These are phyloP conservation scores for Lophius piscatorius DNA, from an alignment of 2,113 vertebrate genomes.

Conservation along the genomic window DNA sequence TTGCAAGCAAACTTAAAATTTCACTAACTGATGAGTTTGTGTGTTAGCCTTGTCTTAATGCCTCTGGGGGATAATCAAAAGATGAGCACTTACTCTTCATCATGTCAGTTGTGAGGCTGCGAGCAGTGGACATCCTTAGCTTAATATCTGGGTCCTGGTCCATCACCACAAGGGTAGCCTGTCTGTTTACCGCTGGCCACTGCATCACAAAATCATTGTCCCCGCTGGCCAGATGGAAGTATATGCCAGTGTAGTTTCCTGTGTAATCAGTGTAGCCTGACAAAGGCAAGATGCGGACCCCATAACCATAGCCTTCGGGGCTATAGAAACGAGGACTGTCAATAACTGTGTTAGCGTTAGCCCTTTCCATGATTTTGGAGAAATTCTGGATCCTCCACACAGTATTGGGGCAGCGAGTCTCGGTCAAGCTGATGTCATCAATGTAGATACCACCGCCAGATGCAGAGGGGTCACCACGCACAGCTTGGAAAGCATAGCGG, in stretches of 20 bases:
- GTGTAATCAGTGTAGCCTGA: conserved; percentile 57
- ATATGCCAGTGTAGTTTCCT: conserved; percentile 74
- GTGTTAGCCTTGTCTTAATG: too few relatives aligned
- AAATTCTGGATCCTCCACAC: conserved; percentile 88
- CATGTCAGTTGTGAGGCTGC: conserved; percentile 85
- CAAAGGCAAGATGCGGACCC: conserved; percentile 76
- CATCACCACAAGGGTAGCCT: conserved; percentile 84
- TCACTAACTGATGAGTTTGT: too few relatives aligned
- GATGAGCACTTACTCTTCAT: conserved; percentile 59
- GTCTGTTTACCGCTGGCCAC: conserved; percentile 89
- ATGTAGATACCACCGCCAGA: conserved; percentile 85
- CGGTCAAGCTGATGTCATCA: conserved; percentile 86
- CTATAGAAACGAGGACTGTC: conserved; percentile 88
- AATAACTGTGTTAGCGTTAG: not conserved
- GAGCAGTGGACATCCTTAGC: conserved; percentile 87
- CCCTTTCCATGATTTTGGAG: conserved; percentile 76
- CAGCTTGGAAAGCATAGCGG: conserved; percentile 89
- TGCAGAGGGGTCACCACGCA: conserved; percentile 72
- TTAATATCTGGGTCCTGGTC: conserved; percentile 87
- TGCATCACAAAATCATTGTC: conserved; percentile 86
- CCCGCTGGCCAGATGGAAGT: conserved; percentile 87
- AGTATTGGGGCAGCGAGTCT: conserved; percentile 83
- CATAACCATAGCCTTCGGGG: conserved; percentile 87
- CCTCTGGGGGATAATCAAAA: too few relatives aligned
- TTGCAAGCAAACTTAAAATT: too few relatives aligned